Evolutionary conservation across 2,888 invertebrate genomes (phyloP), one percentile per base, ranked within the genome.

Genomic region (Andrena fulva): DNA sequence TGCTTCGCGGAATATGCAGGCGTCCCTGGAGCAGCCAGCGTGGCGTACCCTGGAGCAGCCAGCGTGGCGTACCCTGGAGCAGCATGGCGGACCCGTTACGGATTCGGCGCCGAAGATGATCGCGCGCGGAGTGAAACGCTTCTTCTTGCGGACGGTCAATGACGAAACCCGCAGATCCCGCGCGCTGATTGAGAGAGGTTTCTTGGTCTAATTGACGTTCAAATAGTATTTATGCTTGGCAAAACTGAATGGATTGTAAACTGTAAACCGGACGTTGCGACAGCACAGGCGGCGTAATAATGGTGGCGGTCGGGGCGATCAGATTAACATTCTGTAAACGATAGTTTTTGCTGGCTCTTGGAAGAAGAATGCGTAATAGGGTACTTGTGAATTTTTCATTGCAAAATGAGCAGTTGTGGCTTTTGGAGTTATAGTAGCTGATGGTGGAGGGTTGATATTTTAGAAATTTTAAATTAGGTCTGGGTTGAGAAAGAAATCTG

Each of bases 191-290:
- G 62, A n/a, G 8, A n/a, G 27, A 42, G 20, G 52, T 78, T 78
- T 78, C 79, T 80, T 71, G 79, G 78, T 80, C 80, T 80, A 80
- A 80, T 80, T 80, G 80, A 71, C 79, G 79, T 80, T 80, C 71
- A 71, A 80, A 78, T 80, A 67, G 27, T 80, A 71, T 78, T 80
- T 71, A 80, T 71, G 79, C 29, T 67, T 62, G 5, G 60, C 48
- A 60, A 78, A 71, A 52, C 60, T 62, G 66, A 67, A 78, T 71
- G 16, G 54, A 64, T 63, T 27, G 72, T 64, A 33, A 64, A 60
- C 48, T 33, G 31, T 70, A 48, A 29, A 70, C 59, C 70, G 60
- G 70, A 60, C 31, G 70, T 35, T 59, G 60, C 42, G 59, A 60
- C 56, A 69, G 24, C 24, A 16, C 42, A 42, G 42, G 16, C 33